Evolutionary conservation across 2,888 invertebrate genomes (phyloP), one percentile per base, ranked within the genome.

Genomic region (Lasioglossum calceatum): DNA sequence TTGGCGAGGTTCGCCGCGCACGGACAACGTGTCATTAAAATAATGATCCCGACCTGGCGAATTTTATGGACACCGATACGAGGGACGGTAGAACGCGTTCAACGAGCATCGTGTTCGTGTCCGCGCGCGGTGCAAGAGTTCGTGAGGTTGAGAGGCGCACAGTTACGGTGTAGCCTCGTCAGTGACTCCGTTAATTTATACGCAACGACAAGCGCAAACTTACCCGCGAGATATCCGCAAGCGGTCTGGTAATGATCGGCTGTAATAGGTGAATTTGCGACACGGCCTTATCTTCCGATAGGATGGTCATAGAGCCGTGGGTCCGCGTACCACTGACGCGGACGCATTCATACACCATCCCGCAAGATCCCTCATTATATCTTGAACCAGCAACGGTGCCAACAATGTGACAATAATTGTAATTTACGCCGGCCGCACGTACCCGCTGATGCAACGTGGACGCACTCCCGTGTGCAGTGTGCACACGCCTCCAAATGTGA

Each of bases 251-350:
- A 87, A 85, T 79, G 81, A 87, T 87, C 88, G 84, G 61, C 67
- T 58, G 82, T 85, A 89, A 79, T 89, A 81, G 85, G 72, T n/a
- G 61, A 89, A 89, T 89, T 90, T 88, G 86, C 80, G 67, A 47
- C 78, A 23, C 1, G 76, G 76, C 73, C 77, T 88, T 87, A 89
- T 87, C 83, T 85, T 61, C 79, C 75, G 47, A 42, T 71, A 76
- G 70, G 75, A 76, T 76, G 77, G 67, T 87, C 70, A 75, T 72
- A 44, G 64, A 39, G 54, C 39, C n/a, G 36, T 14, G 64, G 64
- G 16, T 64, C 32, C 64, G 54, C 61, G 27, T 64, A 39, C 54
- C 58, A 12, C 1, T 42, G 73, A 27, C 70, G 72, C 70, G 42
- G 50, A 81, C n/a, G 44, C 81, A 61, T 87, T 87, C 73, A 77